Conservation (phyloP, 1,140 invertebrate species). For the Proctacanthus coquilletti region DNA sequence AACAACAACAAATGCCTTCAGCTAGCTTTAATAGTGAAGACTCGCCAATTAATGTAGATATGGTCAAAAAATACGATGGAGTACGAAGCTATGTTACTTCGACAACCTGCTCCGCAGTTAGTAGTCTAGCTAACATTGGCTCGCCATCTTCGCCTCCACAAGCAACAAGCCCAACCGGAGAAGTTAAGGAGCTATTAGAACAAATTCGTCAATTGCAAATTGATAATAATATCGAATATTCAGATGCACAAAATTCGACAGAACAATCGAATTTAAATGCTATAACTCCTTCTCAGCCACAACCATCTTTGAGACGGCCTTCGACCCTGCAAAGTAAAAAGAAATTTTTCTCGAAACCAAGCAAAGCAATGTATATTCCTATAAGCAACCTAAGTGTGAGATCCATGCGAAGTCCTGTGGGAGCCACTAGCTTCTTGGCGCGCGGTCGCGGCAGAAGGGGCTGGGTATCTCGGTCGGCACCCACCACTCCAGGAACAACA, state of each 20-base stretch:
- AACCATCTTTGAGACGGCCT: conserved; percentile 7
- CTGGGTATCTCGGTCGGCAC: conserved; percentile 55
- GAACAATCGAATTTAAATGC: not conserved
- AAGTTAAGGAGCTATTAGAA: conserved; percentile 46
- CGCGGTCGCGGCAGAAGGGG: conserved; percentile 27
- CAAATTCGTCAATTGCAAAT: conserved; percentile 49
- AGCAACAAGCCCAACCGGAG: conserved; percentile 59
- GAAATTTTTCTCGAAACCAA: conserved; percentile 18
- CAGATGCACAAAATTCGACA: no score
- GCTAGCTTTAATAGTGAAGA: conserved; percentile 5
- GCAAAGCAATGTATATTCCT: conserved; percentile 25
- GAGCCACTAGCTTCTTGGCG: conserved; percentile 19
- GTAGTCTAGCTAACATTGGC: conserved; percentile 42
- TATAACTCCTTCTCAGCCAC: not conserved
- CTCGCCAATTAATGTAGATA: conserved; percentile 8
- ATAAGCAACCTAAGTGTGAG: conserved; percentile 12
- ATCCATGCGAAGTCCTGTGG: conserved; percentile 21
- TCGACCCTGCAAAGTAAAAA: conserved; percentile 14
- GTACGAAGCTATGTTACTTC: conserved; percentile 20
- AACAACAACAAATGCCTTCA: conserved; percentile 8
- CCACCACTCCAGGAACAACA: conserved; percentile 48
- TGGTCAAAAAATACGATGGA: conserved; percentile 7
- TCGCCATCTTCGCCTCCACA: conserved; percentile 55
- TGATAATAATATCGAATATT: conserved; percentile 21
- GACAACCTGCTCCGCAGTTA: conserved; percentile 46